Evolutionary conservation across 2,113 vertebrate genomes (phyloP).

Genomic region (Tetrax tetrax): DNA sequence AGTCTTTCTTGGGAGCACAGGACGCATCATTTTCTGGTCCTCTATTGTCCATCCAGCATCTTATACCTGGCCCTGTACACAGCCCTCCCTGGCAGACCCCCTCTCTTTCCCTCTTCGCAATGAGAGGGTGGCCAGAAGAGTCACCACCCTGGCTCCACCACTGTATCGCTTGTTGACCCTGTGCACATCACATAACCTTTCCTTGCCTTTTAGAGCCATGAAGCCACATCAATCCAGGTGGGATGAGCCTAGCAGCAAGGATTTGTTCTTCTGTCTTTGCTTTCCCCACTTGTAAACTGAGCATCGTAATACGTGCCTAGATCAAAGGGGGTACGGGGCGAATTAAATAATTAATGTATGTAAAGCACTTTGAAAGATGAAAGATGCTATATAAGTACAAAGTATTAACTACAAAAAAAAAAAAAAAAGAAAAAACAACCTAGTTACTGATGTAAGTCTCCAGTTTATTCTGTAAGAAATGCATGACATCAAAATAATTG

Average conservation of each 20-base stretch:
- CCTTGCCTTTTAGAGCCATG: fast-evolving
- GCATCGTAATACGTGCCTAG: conserved; percentile 24
- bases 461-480: conserved; percentile 16
- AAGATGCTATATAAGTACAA: conserved; percentile 63
- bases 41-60: not conserved
- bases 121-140: not conserved
- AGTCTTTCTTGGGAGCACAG: not conserved
- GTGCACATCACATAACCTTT: not conserved
- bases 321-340: conserved; percentile 46
- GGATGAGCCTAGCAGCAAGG: not conserved
- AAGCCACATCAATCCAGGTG: not conserved
- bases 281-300: conserved; percentile 39
- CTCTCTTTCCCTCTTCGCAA: not conserved
- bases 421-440: not conserved
- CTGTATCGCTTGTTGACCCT: not conserved
- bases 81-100: not conserved
- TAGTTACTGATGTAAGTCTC: not conserved
- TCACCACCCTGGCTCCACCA: not conserved
- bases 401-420: conserved; percentile 40
- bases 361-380: conserved; percentile 69
- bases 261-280: not conserved
- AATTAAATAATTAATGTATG: conserved; percentile 63
- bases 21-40: not conserved
- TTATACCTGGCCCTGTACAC: not conserved
- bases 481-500: not conserved